phyloP scores from a whole-genome alignment of 2,888 invertebrate species.

The Biston stratarius region DNA sequence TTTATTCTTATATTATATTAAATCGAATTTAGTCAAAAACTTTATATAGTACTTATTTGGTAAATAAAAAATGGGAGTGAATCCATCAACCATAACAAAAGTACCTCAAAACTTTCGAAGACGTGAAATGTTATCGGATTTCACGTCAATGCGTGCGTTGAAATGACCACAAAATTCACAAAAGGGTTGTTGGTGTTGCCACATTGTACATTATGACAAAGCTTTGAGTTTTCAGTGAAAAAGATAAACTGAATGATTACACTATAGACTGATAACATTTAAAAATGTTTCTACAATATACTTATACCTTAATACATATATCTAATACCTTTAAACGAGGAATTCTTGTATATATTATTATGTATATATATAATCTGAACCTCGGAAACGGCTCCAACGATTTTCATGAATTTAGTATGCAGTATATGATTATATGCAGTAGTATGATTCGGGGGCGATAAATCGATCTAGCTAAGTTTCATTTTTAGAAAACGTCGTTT shows the following conservation, averaged over 20 bases:
- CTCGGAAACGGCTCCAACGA: too few relatives aligned
- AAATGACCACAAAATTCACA: conserved; percentile 59
- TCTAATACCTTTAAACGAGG: too few relatives aligned
- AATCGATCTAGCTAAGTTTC: too few relatives aligned
- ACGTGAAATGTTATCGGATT: conserved; percentile 62
- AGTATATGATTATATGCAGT: too few relatives aligned
- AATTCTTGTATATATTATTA: too few relatives aligned
- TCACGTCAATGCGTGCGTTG: conserved; percentile 63
- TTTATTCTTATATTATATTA: neutral
- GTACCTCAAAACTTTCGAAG: conserved; percentile 54
- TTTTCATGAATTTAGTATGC: too few relatives aligned
- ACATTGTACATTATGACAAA: conserved; percentile 32
- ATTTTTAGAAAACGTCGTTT: too few relatives aligned
- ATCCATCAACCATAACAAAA: conserved; percentile 48
- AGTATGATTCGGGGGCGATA: too few relatives aligned
- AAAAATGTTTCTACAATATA: neutral
- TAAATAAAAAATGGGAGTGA: conserved; percentile 17
- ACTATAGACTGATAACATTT: neutral
- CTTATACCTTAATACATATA: neutral
- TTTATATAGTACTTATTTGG: neutral
- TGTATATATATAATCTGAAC: too few relatives aligned
- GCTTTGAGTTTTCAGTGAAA: conserved; percentile 1
- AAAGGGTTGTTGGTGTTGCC: conserved; percentile 55
- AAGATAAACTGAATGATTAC: neutral
- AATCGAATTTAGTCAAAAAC: neutral